phyloP scores from a whole-genome alignment of 2,888 invertebrate genomes.

The Steinernema scapterisci region DNA sequence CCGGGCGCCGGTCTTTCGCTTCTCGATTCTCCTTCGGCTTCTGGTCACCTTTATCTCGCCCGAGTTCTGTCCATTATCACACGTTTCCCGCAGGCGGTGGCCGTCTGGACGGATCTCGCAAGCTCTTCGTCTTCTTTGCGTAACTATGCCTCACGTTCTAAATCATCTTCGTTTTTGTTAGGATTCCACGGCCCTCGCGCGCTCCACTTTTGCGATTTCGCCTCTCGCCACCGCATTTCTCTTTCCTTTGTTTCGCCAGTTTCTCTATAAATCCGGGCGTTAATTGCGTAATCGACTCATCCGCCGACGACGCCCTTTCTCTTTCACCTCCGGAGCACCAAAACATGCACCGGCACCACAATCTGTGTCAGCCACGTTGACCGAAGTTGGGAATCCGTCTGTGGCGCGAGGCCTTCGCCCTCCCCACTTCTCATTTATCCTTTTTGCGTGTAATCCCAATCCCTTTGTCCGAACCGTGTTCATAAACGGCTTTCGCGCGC shows the following conservation, averaged over 20 bases:
- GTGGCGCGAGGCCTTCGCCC: background rate
- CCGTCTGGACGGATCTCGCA: background rate
- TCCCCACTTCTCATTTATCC: slow-evolving; percentile 1
- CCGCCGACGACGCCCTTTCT: slow-evolving; percentile 22
- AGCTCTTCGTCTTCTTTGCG: background rate
- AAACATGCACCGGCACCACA: background rate
- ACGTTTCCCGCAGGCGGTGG: background rate
- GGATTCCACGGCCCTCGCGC: slow-evolving; percentile 19
- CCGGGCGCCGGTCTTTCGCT: too few relatives aligned
- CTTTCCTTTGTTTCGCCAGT: slow-evolving; percentile 22
- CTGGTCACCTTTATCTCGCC: background rate
- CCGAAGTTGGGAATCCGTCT: background rate
- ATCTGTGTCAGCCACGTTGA: slow-evolving; percentile 23
- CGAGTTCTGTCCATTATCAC: background rate
- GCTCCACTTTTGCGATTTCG: slow-evolving; percentile 19
- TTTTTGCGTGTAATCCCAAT: slow-evolving; percentile 26
- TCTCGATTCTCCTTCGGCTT: background rate
- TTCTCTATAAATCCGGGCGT: slow-evolving; percentile 29
- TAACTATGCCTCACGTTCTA: background rate
- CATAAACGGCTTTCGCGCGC: slow-evolving; percentile 30
- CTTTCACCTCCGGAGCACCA: slow-evolving; percentile 12
- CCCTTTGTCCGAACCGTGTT: slow-evolving; percentile 24
- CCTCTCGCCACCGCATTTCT: background rate
- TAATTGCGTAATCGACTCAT: slow-evolving; percentile 26
- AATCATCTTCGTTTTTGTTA: slow-evolving; percentile 26